Evolutionary conservation across 2,888 invertebrate species (phyloP).

Genomic region (Seira musarum): DNA sequence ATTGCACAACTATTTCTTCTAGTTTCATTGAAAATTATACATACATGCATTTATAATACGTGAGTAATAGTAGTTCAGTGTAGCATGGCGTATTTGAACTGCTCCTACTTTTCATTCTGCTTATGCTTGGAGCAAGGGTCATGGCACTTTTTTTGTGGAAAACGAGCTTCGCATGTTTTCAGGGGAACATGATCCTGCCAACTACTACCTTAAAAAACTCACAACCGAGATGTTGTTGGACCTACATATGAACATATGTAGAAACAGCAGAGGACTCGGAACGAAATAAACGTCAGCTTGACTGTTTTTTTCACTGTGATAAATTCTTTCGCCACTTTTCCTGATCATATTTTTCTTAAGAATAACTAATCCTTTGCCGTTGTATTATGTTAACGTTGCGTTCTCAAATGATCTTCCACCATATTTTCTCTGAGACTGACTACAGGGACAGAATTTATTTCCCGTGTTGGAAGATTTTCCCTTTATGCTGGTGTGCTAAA

Average conservation of each 20-base stretch:
- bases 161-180: not conserved
- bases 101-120: no score
- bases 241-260: not conserved
- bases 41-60: not conserved
- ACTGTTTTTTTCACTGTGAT: not conserved
- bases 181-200: no score
- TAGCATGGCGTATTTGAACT: no score
- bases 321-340: conserved; percentile 10
- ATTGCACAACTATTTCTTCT: not conserved
- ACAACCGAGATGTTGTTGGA: not conserved
- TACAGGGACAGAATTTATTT: no score
- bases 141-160: not conserved
- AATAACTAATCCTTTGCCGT: conserved; percentile 1
- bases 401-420: no score
- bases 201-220: no score
- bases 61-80: no score
- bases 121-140: not conserved
- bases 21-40: not conserved
- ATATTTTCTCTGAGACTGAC: no score
- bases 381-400: no score
- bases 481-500: not conserved
- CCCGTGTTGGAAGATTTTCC: no score
- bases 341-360: not conserved
- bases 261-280: not conserved
- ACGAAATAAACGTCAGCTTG: conserved; percentile 7